A percentile compares a stretch with the other conserved stretches of the same genome.
Conservation (phyloP, 2,888 invertebrate genomes). For the Lasioglossum pauxillum region DNA sequence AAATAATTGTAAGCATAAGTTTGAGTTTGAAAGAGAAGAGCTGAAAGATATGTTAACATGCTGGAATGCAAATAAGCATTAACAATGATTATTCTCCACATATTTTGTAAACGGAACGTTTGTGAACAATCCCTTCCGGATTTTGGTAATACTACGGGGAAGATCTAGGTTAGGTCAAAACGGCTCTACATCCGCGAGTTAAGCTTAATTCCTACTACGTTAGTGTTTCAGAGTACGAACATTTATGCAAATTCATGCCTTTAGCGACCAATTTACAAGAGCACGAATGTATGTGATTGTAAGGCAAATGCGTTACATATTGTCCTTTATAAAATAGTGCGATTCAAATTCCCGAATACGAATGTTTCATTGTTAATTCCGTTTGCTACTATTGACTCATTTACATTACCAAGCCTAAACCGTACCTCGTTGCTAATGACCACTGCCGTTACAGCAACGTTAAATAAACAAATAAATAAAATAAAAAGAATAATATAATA, state of each 20-base stretch:
- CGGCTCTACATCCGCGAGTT: not conserved
- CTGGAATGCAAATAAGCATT: not conserved
- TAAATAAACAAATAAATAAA: too few relatives aligned
- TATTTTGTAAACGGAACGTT: not conserved
- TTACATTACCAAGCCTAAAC: too few relatives aligned
- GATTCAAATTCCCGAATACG: not conserved
- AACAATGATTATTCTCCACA: not conserved
- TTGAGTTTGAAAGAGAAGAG: too few relatives aligned
- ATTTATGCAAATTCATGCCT: conserved; percentile 9
- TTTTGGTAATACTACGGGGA: not conserved
- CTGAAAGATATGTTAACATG: not conserved
- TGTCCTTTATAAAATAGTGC: not conserved
- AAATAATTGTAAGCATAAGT: too few relatives aligned
- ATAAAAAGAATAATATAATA: too few relatives aligned
- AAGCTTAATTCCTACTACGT: conserved; percentile 8
- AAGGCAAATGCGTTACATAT: not conserved
- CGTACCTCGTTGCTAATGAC: too few relatives aligned
- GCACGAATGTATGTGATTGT: not conserved
- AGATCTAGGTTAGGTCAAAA: conserved; percentile 6
- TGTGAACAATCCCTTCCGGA: conserved; percentile 1
- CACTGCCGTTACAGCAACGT: too few relatives aligned
- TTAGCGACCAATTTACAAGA: conserved; percentile 4
- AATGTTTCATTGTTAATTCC: not conserved
- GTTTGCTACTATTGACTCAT: too few relatives aligned
- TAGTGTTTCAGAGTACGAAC: not conserved